Conservation (phyloP, 2,797 vertebrate genomes). For the Pempheris klunzingeri region DNA sequence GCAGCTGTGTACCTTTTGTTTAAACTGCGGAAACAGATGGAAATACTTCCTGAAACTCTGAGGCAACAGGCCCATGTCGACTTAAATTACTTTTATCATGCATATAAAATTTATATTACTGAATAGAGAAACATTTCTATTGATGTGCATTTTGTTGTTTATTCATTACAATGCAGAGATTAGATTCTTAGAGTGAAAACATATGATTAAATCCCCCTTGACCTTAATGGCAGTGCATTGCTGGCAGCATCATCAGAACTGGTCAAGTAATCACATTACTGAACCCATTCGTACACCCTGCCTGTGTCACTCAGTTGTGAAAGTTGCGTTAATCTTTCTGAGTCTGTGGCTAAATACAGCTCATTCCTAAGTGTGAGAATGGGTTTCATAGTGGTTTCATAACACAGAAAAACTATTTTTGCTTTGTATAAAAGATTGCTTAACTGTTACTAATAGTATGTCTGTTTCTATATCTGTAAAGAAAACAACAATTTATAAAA, state of each 20-base stretch:
- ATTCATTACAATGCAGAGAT: neutral
- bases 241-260: neutral
- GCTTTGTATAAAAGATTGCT: neutral
- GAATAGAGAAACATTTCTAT: no score
- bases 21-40: neutral
- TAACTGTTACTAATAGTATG: neutral
- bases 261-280: constrained; percentile 14
- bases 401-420: constrained; percentile 1
- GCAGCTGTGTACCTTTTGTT: no score
- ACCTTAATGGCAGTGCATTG: neutral
- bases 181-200: no score
- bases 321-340: constrained; percentile 19
- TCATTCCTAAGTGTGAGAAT: neutral
- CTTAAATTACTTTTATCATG: no score
- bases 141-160: neutral
- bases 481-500: neutral
- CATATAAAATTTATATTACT: no score
- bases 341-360: constrained; percentile 10
- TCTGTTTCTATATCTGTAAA: neutral
- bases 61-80: neutral
- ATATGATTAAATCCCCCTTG: neutral
- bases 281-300: constrained; percentile 5
- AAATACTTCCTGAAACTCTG: neutral
- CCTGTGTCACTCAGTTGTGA: constrained; percentile 4
- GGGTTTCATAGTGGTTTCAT: constrained; percentile 36